Conservation (phyloP, 2,797 vertebrate species). For the Mallotus villosus region DNA sequence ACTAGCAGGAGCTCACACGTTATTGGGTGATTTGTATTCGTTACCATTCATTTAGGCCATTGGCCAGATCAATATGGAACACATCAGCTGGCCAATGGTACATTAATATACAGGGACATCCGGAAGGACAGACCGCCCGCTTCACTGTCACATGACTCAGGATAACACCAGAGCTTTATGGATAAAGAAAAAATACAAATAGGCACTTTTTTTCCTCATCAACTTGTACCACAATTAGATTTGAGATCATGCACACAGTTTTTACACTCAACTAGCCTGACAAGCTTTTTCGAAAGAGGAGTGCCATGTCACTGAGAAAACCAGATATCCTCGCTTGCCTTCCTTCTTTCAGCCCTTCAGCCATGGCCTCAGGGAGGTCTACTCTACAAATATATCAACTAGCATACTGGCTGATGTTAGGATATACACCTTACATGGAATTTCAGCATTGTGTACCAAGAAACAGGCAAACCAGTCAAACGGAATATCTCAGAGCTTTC, state of each 20-base stretch:
- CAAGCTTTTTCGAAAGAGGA: constrained; percentile 29
- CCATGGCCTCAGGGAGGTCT: constrained; percentile 28
- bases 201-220: neutral
- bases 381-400: constrained; percentile 20
- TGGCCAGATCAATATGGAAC: constrained; percentile 48
- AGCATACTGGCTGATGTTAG: neutral
- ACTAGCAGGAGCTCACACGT: constrained; percentile 44
- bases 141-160: neutral
- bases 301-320: constrained; percentile 6
- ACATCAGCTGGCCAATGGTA: constrained; percentile 25
- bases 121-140: neutral
- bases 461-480: neutral
- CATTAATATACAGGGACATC: constrained; percentile 21
- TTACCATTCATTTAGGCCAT: constrained; percentile 47
- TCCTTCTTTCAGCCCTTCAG: constrained; percentile 40
- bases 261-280: constrained; percentile 33
- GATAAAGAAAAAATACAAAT: neutral
- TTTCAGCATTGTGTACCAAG: neutral
- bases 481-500: neutral
- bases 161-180: neutral
- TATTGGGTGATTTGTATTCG: constrained; percentile 54
- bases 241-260: constrained; percentile 55
- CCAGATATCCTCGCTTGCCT: constrained; percentile 21
- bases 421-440: neutral
- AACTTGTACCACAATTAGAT: constrained; percentile 38